Evolutionary conservation across 2,888 invertebrate genomes (phyloP).

Genomic region (Patella ulyssiponensis): DNA sequence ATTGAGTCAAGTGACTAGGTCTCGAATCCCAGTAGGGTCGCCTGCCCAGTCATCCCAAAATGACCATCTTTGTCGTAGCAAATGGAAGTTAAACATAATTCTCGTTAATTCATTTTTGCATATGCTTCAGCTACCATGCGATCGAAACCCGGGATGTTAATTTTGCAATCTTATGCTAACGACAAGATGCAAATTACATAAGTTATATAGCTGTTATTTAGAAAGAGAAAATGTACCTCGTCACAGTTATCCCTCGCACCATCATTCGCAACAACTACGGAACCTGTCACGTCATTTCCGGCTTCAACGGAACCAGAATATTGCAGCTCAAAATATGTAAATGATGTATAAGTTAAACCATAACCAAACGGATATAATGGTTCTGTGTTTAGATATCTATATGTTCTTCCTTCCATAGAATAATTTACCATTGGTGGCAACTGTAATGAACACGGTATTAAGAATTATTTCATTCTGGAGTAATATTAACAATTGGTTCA

Average conservation of each 20-base stretch:
- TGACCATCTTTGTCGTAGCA: too few relatives aligned
- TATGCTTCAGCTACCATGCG: too few relatives aligned
- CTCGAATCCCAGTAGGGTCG: too few relatives aligned
- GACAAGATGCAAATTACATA: too few relatives aligned
- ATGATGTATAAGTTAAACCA: slow-evolving; percentile 54
- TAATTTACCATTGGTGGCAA: slow-evolving; percentile 48
- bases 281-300: slow-evolving; percentile 48
- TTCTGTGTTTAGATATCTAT: slow-evolving; percentile 55
- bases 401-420: slow-evolving; percentile 57
- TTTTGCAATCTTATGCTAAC: too few relatives aligned
- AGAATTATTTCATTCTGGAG: too few relatives aligned
- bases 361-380: slow-evolving; percentile 62
- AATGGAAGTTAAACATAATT: too few relatives aligned
- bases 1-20: too few relatives aligned
- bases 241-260: slow-evolving; percentile 39
- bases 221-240: slow-evolving; percentile 28
- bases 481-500: too few relatives aligned
- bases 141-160: slow-evolving; percentile 21
- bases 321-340: slow-evolving; percentile 40
- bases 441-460: slow-evolving; percentile 22
- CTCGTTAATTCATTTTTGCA: too few relatives aligned
- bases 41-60: too few relatives aligned
- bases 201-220: too few relatives aligned
- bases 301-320: slow-evolving; percentile 37
- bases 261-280: slow-evolving; percentile 52